Percentiles rank a stretch among this genome's conserved stretches.
These are phyloP conservation scores for Cremastinae sp. DNA, from an alignment of 2,888 invertebrate species.

Conservation along the genomic window DNA sequence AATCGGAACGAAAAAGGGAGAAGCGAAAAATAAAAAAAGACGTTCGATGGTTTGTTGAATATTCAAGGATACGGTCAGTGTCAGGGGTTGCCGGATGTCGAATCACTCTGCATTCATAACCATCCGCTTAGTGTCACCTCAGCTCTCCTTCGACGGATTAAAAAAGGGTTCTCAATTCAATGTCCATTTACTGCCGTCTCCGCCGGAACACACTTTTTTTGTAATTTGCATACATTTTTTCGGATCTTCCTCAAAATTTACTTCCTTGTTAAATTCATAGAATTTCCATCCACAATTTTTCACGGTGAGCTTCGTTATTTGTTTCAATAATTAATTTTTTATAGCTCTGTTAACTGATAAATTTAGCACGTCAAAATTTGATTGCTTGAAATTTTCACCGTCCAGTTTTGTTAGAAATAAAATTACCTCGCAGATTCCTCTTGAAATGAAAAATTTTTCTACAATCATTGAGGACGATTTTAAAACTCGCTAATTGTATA, in stretches of 20 bases:
- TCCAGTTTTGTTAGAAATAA: too few relatives aligned
- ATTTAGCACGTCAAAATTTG: too few relatives aligned
- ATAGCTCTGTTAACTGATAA: neutral
- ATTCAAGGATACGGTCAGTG: constrained; percentile 67
- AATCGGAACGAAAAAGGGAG: too few relatives aligned
- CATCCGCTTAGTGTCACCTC: constrained; percentile 50
- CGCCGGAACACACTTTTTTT: too few relatives aligned
- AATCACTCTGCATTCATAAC: constrained; percentile 70
- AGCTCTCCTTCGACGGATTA: neutral
- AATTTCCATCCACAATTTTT: constrained; percentile 1
- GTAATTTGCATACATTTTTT: too few relatives aligned
- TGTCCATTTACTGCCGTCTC: neutral
- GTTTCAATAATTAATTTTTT: neutral
- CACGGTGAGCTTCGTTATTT: neutral
- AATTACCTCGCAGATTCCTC: too few relatives aligned
- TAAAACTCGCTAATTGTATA: too few relatives aligned
- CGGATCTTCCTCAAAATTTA: too few relatives aligned
- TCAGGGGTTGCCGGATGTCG: constrained; percentile 76
- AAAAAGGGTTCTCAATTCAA: neutral
- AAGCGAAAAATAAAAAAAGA: constrained; percentile 17
- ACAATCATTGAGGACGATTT: too few relatives aligned
- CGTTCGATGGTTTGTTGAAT: constrained; percentile 63
- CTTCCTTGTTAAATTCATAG: too few relatives aligned
- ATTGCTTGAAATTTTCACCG: too few relatives aligned
- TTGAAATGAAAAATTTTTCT: too few relatives aligned